Evolutionary conservation across 2,113 vertebrate species (phyloP).

Genomic region (Myiagra hebetior): DNA sequence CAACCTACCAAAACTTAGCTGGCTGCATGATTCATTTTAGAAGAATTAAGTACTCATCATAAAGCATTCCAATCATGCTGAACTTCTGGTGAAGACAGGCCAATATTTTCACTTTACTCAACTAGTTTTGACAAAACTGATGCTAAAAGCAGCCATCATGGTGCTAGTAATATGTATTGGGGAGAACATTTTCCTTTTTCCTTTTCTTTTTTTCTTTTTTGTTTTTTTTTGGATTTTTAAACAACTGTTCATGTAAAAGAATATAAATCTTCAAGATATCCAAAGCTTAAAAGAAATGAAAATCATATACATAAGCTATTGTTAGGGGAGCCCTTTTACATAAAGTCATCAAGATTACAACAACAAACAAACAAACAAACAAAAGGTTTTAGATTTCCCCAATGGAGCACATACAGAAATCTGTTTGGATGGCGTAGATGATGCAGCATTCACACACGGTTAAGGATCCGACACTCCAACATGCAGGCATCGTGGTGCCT

Average conservation of each 20-base stretch:
- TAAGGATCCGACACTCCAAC: conserved; percentile 74
- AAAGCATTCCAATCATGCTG: conserved; percentile 62
- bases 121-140: conserved; percentile 17
- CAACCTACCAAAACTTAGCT: conserved; percentile 18
- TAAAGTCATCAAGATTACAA: conserved; percentile 58
- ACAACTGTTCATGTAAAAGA: conserved; percentile 54
- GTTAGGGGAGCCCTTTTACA: conserved; percentile 75
- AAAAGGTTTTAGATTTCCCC: conserved; percentile 8
- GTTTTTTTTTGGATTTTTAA: not conserved
- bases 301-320: conserved; percentile 24
- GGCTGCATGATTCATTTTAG: conserved; percentile 32
- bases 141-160: conserved; percentile 36
- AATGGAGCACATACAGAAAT: conserved; percentile 62
- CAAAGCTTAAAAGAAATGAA: conserved; percentile 62
- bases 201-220: not conserved
- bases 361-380: not conserved
- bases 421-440: conserved; percentile 64
- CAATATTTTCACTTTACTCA: conserved; percentile 42
- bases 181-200: not conserved
- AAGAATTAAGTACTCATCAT: conserved; percentile 56
- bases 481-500: conserved; percentile 68
- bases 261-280: conserved; percentile 57
- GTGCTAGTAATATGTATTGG: conserved; percentile 27
- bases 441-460: conserved; percentile 76
- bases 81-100: conserved; percentile 47